phyloP scores from a whole-genome alignment of 92 coral and sea anemone species.

The Porites lobata region DNA sequence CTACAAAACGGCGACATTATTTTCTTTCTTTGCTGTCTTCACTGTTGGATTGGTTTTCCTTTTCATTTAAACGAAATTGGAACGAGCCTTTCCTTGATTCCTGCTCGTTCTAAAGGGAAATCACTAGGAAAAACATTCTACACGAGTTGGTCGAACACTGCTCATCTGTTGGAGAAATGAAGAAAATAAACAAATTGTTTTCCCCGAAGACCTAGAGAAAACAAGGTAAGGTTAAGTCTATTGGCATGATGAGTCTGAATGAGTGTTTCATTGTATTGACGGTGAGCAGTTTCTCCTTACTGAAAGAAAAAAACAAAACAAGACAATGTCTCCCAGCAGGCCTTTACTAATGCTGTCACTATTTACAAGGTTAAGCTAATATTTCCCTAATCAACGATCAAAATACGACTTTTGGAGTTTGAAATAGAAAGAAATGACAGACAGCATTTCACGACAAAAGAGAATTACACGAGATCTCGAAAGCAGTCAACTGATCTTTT shows the following conservation, averaged over 20 bases:
- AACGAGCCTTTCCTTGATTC: background rate
- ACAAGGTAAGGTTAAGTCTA: too few species aligned
- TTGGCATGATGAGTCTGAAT: too few species aligned
- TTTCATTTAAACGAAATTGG: too few species aligned
- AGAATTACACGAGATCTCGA: background rate
- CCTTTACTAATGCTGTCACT: background rate
- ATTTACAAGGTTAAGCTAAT: too few species aligned
- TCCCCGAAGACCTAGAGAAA: background rate
- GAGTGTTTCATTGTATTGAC: background rate
- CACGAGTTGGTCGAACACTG: background rate
- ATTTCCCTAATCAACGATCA: background rate
- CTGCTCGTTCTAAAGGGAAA: background rate
- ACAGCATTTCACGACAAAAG: background rate
- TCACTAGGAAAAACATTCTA: background rate
- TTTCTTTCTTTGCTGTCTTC: too few species aligned
- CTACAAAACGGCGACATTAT: too few species aligned
- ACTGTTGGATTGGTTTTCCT: too few species aligned
- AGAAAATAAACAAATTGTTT: background rate
- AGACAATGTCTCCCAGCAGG: background rate
- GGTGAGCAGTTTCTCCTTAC: background rate
- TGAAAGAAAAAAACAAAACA: background rate
- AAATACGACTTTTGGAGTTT: background rate
- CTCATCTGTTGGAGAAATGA: background rate
- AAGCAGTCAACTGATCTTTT: background rate
- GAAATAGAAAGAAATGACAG: background rate